phyloP scores from a whole-genome alignment of 2,113 vertebrate genomes.

The Lepisosteus oculatus region DNA sequence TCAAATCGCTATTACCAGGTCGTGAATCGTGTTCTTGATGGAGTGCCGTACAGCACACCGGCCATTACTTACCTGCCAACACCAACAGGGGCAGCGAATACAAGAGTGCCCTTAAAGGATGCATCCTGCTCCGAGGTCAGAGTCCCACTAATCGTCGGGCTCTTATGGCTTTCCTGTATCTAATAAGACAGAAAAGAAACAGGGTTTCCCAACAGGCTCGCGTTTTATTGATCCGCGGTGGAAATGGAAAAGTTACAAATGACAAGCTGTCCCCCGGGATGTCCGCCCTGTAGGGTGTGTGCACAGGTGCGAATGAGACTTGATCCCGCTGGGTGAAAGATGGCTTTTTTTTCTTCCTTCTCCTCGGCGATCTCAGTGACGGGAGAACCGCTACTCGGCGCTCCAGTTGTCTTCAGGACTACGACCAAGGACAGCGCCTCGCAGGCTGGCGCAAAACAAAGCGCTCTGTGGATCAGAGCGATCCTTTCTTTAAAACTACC shows the following conservation, averaged over 20 bases:
- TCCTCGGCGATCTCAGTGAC: too few relatives aligned
- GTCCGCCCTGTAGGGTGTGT: neutral
- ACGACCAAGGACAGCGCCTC: constrained; percentile 50
- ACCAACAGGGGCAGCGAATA: constrained; percentile 43
- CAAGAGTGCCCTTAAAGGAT: constrained; percentile 37
- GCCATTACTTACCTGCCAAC: constrained; percentile 55
- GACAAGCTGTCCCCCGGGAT: neutral
- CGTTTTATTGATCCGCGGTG: neutral
- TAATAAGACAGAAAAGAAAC: neutral
- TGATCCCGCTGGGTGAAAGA: neutral
- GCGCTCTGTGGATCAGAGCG: neutral
- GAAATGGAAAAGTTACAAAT: neutral
- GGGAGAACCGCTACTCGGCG: neutral
- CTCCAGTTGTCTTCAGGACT: constrained; percentile 47
- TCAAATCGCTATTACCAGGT: too few relatives aligned
- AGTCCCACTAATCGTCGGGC: constrained; percentile 26
- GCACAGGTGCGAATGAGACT: neutral
- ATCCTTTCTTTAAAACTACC: too few relatives aligned
- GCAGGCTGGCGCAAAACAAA: neutral
- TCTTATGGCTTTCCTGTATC: constrained; percentile 23
- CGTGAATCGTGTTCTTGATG: too few relatives aligned
- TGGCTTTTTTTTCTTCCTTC: neutral
- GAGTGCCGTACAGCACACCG: too few relatives aligned
- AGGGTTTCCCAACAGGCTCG: neutral
- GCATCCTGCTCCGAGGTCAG: constrained; percentile 48